phyloP scores from a whole-genome alignment of 2,113 vertebrate genomes.

The Polyodon spathula region DNA sequence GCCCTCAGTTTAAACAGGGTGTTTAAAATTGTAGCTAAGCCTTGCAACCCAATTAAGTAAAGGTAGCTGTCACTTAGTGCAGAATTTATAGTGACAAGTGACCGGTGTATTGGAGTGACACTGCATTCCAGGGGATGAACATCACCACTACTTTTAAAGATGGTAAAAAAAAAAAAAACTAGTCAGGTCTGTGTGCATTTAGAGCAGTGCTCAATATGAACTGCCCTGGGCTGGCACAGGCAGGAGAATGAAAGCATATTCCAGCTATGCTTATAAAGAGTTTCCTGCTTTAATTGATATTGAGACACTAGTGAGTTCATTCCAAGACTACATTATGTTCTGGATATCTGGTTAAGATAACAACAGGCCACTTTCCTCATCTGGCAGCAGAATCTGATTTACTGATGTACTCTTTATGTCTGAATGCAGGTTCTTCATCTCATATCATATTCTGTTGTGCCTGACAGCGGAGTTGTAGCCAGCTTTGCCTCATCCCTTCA shows the following conservation, averaged over 20 bases:
- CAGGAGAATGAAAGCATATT: constrained; percentile 4
- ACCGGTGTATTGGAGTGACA: constrained; percentile 6
- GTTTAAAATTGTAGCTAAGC: constrained; percentile 14
- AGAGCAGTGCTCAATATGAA: constrained; percentile 11
- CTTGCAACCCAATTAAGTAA: constrained; percentile 11
- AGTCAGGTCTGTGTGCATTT: background rate
- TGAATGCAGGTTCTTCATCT: background rate
- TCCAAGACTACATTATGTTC: background rate
- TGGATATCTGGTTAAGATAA: background rate
- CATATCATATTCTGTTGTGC: background rate
- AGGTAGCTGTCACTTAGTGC: constrained; percentile 10
- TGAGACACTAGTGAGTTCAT: constrained; percentile 13
- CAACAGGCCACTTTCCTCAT: background rate
- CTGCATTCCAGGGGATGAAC: constrained; percentile 6
- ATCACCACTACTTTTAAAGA: background rate
- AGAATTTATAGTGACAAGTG: constrained; percentile 16
- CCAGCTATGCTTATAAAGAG: constrained; percentile 14
- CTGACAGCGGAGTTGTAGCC: background rate
- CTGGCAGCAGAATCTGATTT: background rate
- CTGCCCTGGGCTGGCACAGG: constrained; percentile 2
- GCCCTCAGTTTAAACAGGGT: background rate
- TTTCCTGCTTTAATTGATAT: constrained; percentile 14
- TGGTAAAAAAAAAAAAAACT: background rate
- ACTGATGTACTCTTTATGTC: background rate
- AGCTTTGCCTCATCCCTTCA: background rate